Evolutionary conservation across 1,140 invertebrate species (phyloP).

Genomic region (Sitophilus oryzae): DNA sequence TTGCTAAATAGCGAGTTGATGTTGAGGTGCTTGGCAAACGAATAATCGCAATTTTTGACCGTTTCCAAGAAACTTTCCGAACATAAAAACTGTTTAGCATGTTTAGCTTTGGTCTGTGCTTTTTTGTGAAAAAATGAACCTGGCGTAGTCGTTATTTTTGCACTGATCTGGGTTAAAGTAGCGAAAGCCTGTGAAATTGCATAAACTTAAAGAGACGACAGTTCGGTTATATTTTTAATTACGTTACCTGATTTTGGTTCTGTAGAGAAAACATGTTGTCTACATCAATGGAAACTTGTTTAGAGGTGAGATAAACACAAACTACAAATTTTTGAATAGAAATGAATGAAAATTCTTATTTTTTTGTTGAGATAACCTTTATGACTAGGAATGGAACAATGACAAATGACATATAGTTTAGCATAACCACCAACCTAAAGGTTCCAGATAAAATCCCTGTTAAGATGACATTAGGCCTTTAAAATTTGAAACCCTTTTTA

Average conservation of each 20-base stretch:
- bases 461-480: not conserved
- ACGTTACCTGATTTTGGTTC: slow-evolving; percentile 44
- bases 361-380: slow-evolving; percentile 18
- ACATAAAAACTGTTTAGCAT: slow-evolving; percentile 32
- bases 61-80: slow-evolving; percentile 41
- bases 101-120: slow-evolving; percentile 25
- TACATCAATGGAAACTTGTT: slow-evolving; percentile 13
- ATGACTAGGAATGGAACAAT: not conserved
- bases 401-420: slow-evolving; percentile 1
- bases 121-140: slow-evolving; percentile 41
- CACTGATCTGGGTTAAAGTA: slow-evolving; percentile 39
- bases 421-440: not conserved
- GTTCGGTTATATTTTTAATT: not conserved
- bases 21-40: slow-evolving; percentile 38
- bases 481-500: no score
- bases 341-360: slow-evolving; percentile 15
- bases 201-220: slow-evolving; percentile 11
- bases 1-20: slow-evolving; percentile 30
- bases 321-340: slow-evolving; percentile 13
- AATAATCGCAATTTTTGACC: slow-evolving; percentile 38
- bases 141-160: slow-evolving; percentile 39
- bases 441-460: not conserved
- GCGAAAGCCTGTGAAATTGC: slow-evolving; percentile 36
- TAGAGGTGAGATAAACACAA: slow-evolving; percentile 7
- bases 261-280: slow-evolving; percentile 41